Conservation (phyloP, 1,140 invertebrate species). For the Solen grandis region DNA sequence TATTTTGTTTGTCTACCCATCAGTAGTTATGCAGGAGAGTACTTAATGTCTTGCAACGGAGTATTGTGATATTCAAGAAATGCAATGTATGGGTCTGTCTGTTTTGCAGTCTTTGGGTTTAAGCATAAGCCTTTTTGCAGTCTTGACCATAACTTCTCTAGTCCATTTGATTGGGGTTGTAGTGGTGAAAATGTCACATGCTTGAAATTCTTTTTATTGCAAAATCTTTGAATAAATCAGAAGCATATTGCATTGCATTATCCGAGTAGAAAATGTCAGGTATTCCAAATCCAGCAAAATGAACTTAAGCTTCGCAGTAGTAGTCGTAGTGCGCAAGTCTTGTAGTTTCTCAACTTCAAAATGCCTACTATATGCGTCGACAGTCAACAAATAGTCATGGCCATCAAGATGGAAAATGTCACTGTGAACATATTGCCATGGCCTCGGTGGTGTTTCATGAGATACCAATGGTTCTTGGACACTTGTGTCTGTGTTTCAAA, state of each 20-base stretch:
- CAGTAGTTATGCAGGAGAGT: not conserved
- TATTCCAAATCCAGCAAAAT: not conserved
- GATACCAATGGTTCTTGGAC: not conserved
- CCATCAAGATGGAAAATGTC: no score
- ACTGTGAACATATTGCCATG: no score
- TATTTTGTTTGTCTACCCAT: not conserved
- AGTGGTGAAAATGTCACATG: not conserved
- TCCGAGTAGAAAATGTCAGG: no score
- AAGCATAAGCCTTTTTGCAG: not conserved
- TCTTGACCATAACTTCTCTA: no score
- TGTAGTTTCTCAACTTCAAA: not conserved
- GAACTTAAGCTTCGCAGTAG: not conserved
- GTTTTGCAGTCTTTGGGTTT: constrained; percentile 2
- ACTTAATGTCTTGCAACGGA: constrained; percentile 1
- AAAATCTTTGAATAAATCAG: not conserved
- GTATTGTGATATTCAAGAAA: constrained; percentile 2
- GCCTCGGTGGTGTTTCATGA: constrained; percentile 9
- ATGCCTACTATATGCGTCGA: not conserved
- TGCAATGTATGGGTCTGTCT: no score
- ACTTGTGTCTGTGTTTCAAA: constrained; percentile 11
- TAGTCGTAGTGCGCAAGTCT: not conserved
- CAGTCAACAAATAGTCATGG: no score
- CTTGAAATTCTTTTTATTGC: not conserved
- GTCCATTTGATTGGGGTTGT: not conserved
- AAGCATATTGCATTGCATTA: not conserved